phyloP scores from a whole-genome alignment of 2,888 invertebrate species.

The Caenorhabditis sp. region DNA sequence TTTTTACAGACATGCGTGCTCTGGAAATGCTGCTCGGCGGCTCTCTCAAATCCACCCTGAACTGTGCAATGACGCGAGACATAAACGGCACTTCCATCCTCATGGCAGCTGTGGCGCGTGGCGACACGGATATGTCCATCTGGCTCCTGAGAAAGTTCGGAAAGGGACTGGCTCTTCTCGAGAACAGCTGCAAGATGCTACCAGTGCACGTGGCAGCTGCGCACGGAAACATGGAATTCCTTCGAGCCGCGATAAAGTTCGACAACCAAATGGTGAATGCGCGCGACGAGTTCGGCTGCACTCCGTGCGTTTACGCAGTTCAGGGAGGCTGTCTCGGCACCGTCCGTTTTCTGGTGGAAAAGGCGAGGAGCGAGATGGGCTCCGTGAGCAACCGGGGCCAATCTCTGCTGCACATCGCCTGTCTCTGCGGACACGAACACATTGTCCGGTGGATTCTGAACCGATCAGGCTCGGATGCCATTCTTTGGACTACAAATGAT shows the following conservation, averaged over 20 bases:
- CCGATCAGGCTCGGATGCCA: constrained; percentile 62
- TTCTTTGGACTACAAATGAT: constrained; percentile 72
- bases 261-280: constrained; percentile 72
- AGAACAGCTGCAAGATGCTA: constrained; percentile 73
- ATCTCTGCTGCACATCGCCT: constrained; percentile 75
- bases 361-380: constrained; percentile 69
- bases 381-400: constrained; percentile 71
- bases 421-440: constrained; percentile 71
- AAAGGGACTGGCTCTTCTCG: constrained; percentile 67
- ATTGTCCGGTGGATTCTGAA: constrained; percentile 69
- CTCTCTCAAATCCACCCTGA: constrained; percentile 50
- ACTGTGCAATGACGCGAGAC: constrained; percentile 62
- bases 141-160: constrained; percentile 72
- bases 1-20: constrained; percentile 45
- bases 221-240: constrained; percentile 76
- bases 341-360: constrained; percentile 74
- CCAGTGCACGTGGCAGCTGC: constrained; percentile 77
- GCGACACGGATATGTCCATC: constrained; percentile 70
- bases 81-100: constrained; percentile 72
- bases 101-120: constrained; percentile 71
- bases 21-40: constrained; percentile 59
- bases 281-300: constrained; percentile 74
- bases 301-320: constrained; percentile 73
- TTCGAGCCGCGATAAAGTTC: constrained; percentile 73
- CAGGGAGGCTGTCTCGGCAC: constrained; percentile 74